phyloP scores from a whole-genome alignment of 2,888 invertebrate species.

The Sarcophaga carnaria region DNA sequence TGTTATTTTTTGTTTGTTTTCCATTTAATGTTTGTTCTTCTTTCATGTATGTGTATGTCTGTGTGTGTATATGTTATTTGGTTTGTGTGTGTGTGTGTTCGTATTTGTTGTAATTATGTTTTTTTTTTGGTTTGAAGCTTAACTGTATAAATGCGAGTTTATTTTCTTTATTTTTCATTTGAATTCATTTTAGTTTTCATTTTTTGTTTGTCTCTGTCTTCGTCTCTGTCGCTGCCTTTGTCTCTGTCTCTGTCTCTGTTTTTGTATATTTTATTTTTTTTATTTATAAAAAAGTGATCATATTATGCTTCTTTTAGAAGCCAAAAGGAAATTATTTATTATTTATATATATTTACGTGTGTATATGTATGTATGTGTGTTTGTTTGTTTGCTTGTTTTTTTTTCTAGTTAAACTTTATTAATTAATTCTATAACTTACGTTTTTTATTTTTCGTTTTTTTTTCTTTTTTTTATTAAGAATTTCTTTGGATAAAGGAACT shows the following conservation, averaged over 20 bases:
- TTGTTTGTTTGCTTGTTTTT: neutral
- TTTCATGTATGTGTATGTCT: constrained; percentile 5
- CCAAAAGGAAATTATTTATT: no score
- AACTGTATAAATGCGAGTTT: constrained; percentile 65
- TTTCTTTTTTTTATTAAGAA: constrained; percentile 4
- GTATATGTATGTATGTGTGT: neutral
- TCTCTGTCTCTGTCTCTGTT: no score
- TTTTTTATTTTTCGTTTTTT: constrained; percentile 52
- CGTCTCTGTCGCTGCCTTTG: no score
- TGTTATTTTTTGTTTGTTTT: neutral
- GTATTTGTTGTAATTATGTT: constrained; percentile 5
- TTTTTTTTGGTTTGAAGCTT: constrained; percentile 59
- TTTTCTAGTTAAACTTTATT: neutral
- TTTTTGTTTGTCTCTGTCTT: no score
- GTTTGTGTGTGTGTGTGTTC: constrained; percentile 28
- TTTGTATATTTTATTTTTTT: no score
- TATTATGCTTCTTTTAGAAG: no score
- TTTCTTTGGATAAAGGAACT: constrained; percentile 66
- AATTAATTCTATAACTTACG: constrained; percentile 56
- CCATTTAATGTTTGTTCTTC: neutral
- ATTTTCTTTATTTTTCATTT: neutral
- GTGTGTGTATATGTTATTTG: constrained; percentile 9
- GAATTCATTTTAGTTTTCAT: no score
- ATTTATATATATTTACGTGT: neutral
- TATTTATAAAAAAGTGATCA: no score